A percentile compares a stretch with the other conserved stretches of the same genome.
Evolutionary conservation across 1,140 invertebrate species (phyloP).

Genomic region (Brachionus asplanchnoidis): DNA sequence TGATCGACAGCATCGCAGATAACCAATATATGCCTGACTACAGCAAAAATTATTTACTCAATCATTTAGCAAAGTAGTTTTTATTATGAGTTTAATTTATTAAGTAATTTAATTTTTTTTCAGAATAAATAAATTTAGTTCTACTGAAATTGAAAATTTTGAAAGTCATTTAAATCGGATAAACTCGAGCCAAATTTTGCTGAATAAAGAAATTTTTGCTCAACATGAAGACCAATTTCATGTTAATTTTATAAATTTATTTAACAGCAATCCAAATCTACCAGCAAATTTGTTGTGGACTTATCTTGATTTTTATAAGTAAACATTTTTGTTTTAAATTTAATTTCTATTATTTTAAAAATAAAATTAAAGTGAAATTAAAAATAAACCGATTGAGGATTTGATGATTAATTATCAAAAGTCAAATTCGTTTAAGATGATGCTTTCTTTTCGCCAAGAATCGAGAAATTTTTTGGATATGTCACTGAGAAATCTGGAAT

Average conservation of each 20-base stretch:
- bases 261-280: not conserved
- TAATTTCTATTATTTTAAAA: not conserved
- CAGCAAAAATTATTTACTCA: not conserved
- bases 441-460: constrained; percentile 8
- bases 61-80: not conserved
- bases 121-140: not conserved
- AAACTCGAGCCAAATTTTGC: not conserved
- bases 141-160: not conserved
- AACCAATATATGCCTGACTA: not conserved
- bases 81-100: not conserved
- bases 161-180: not conserved
- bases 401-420: not conserved
- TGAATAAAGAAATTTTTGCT: not conserved
- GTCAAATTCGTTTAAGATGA: not conserved
- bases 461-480: not conserved
- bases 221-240: not conserved
- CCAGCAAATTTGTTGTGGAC: not conserved
- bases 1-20: not conserved
- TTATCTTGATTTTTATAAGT: constrained; percentile 26
- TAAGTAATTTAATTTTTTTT: not conserved
- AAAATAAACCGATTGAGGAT: constrained; percentile 4
- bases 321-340: not conserved
- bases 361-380: not conserved
- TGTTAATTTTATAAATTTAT: not conserved
- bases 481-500: constrained; percentile 28